Conservation (phyloP, 2,797 vertebrate genomes). For the Hippoglossus hippoglossus region DNA sequence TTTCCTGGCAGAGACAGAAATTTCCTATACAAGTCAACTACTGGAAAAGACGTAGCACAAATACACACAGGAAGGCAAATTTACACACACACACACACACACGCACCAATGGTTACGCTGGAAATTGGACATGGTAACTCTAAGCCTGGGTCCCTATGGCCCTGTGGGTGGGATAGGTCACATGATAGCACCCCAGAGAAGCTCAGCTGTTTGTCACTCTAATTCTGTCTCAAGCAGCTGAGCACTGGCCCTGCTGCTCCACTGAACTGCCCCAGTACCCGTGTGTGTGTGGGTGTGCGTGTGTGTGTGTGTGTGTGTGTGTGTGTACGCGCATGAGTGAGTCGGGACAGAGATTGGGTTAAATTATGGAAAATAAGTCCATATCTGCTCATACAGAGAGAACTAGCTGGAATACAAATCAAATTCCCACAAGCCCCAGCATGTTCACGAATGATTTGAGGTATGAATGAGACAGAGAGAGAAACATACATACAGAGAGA, state of each 20-base stretch:
- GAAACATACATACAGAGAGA: not conserved
- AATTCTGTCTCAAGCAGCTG: slow-evolving; percentile 82
- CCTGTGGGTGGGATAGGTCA: slow-evolving; percentile 76
- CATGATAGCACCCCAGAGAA: slow-evolving; percentile 75
- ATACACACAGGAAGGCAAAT: slow-evolving; percentile 36
- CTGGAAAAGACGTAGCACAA: slow-evolving; percentile 12
- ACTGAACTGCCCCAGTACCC: slow-evolving; percentile 62
- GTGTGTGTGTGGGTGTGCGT: not conserved
- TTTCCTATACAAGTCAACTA: not conserved
- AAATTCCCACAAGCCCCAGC: not conserved
- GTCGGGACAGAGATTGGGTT: not conserved
- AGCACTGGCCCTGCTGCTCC: slow-evolving; percentile 67
- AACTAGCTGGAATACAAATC: slow-evolving; percentile 1
- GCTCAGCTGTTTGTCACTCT: slow-evolving; percentile 83
- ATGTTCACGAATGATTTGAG: slow-evolving; percentile 22
- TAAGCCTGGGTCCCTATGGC: slow-evolving; percentile 60
- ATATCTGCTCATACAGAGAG: not conserved
- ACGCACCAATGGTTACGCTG: slow-evolving; percentile 17
- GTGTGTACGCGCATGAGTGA: not conserved
- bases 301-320: not conserved
- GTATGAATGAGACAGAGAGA: slow-evolving; percentile 35
- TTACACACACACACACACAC: slow-evolving; percentile 14
- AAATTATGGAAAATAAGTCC: slow-evolving; percentile 19
- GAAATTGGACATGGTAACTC: slow-evolving; percentile 70
- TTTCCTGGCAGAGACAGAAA: slow-evolving; percentile 25